phyloP scores from a whole-genome alignment of 2,113 vertebrate genomes.

The Diglossa brunneiventris region DNA sequence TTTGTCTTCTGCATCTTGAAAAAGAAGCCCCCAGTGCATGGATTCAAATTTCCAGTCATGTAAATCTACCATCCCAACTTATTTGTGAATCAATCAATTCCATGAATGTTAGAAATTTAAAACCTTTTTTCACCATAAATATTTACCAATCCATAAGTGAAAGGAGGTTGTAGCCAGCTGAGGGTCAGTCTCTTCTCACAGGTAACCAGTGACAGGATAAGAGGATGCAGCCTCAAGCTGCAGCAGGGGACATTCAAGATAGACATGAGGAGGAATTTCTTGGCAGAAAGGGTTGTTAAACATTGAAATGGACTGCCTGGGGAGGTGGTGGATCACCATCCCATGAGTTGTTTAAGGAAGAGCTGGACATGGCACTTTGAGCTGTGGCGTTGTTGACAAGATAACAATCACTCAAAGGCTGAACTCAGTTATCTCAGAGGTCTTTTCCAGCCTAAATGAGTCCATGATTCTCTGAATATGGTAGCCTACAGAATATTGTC shows the following conservation, averaged over 20 bases:
- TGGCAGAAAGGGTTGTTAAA: background rate
- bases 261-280: background rate
- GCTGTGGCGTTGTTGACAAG: fast-evolving
- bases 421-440: background rate
- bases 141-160: background rate
- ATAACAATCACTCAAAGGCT: background rate
- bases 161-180: background rate
- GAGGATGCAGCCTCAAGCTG: no score
- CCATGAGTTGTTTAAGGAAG: background rate
- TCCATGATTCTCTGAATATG: background rate
- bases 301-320: background rate
- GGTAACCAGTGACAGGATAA: background rate
- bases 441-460: background rate
- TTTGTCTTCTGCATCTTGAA: background rate
- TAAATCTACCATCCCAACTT: background rate
- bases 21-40: fast-evolving
- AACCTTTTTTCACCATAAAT: background rate
- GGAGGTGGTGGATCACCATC: background rate
- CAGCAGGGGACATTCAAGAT: background rate
- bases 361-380: background rate
- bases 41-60: background rate
- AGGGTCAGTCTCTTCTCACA: background rate
- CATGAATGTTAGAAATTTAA: background rate
- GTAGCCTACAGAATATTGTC: background rate
- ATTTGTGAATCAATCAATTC: background rate